Conservation (phyloP, 2,888 invertebrate species). For the Acleris cristana region DNA sequence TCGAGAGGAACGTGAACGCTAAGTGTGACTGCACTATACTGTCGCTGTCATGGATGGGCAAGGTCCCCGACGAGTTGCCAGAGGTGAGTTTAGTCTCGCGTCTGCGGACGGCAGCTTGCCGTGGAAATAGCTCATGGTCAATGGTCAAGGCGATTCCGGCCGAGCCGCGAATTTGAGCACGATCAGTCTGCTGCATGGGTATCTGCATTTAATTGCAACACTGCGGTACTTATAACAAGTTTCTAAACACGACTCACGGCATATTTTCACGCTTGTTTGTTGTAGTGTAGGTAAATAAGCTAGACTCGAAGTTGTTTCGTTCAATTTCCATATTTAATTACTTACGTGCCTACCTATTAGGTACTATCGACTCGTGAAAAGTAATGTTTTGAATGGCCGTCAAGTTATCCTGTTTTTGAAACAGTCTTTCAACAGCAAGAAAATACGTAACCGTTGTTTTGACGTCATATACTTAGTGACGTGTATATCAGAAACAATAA, state of each 20-base stretch:
- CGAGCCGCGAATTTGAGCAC: slow-evolving; percentile 34
- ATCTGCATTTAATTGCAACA: slow-evolving; percentile 30
- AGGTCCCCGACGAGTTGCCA: slow-evolving; percentile 97
- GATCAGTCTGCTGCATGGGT: slow-evolving; percentile 15
- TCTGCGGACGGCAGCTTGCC: background rate
- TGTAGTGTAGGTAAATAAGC: no score
- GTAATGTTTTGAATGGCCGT: no score
- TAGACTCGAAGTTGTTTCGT: no score
- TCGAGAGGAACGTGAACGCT: slow-evolving; percentile 96
- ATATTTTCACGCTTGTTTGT: background rate
- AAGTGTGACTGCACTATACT: slow-evolving; percentile 97
- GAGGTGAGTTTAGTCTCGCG: slow-evolving; percentile 86
- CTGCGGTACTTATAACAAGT: slow-evolving; percentile 21
- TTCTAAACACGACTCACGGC: slow-evolving; percentile 14
- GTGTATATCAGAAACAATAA: no score
- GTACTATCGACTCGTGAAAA: no score
- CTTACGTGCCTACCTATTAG: no score
- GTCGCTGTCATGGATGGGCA: slow-evolving; percentile 99
- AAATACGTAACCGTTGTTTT: no score
- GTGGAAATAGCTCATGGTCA: slow-evolving; percentile 36
- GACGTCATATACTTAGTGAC: no score
- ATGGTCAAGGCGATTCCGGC: slow-evolving; percentile 33
- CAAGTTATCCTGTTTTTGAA: no score
- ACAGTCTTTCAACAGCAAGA: no score
- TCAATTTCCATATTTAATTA: no score